These are phyloP conservation scores for Frankliniella intonsa DNA, from an alignment of 2,888 invertebrate genomes.

Conservation along the genomic window DNA sequence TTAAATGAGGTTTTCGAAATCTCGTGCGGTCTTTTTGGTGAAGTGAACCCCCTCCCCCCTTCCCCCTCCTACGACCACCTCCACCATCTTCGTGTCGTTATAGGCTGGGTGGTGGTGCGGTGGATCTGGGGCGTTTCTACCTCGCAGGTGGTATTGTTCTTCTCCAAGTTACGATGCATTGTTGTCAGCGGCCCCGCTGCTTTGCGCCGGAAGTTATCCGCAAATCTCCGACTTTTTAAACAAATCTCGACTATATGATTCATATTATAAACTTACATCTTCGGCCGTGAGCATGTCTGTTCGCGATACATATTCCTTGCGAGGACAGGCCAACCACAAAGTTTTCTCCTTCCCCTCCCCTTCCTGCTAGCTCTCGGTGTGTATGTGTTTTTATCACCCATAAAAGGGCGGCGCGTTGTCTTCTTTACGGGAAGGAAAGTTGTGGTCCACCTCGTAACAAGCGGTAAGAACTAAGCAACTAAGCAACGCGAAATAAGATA, in stretches of 20 bases:
- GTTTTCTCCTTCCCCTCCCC: too few species aligned
- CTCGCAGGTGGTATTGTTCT: constrained; percentile 5
- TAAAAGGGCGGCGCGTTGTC: background rate
- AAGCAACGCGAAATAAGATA: too few species aligned
- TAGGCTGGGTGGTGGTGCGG: background rate
- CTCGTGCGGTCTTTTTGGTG: background rate
- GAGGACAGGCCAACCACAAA: too few species aligned
- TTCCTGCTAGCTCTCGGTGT: too few species aligned
- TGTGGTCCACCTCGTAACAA: background rate
- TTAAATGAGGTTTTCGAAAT: too few species aligned
- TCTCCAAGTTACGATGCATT: constrained; percentile 5
- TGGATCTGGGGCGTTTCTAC: background rate
- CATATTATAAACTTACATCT: too few species aligned
- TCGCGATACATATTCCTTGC: too few species aligned
- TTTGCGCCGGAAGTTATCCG: too few species aligned
- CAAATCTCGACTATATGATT: too few species aligned
- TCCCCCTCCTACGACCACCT: background rate
- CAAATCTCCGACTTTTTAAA: too few species aligned
- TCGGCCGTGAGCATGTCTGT: too few species aligned
- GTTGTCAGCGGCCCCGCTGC: background rate
- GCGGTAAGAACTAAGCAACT: background rate
- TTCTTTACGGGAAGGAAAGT: background rate
- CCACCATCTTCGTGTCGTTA: background rate
- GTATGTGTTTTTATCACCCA: background rate
- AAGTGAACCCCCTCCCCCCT: background rate